Base-by-base conservation (phyloP, 2,797 vertebrate genomes). In the Gobionotothen gibberifrons region DNA sequence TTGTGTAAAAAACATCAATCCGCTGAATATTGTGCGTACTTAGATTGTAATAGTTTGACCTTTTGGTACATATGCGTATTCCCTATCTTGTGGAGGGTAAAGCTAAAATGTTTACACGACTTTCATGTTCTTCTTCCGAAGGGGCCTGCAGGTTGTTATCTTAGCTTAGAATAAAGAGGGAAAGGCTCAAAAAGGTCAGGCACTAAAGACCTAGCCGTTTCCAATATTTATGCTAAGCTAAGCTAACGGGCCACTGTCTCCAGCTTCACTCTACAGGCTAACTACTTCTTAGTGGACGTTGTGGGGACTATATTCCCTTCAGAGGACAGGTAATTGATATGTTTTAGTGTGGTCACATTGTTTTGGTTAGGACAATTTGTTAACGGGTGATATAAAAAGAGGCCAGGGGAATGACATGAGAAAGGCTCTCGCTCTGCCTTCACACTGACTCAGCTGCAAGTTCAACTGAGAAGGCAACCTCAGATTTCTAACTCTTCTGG, bases 361-460 rank as follows among this genome's bases (percentile, higher is more conserved):
- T n/a, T 6, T 64, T 54, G 36, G 58, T 76, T 29, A 29, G 57
- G 58, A 72, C 74, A 60, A 74, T 73, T 74, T 83, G 75, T 86
- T 71, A 86, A 70, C 52, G 22, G 9, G 8, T 15, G 12, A 51
- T 26, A 53, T 26, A 74, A 74, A 82, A 62, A 71, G 60, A 76
- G 57, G 55, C 49, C 22, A 42, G 2, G 3, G 48, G 47, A 57
- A 65, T 66, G 69, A 71, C 72, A 83, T 81, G 58, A 74, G 80
- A 86, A 87, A 78, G 59, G 40, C 47, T 52, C 7, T 2, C 42
- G 70, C 21, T 16, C 42, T 40, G 56, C 48, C 60, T 70, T 76
- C 76, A 72, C 68, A 64, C 61, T 51, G 36, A 22, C 7, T 2
- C 2, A 3, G 32, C 29, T 2, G 46, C 32, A 74, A 55, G 36